Evolutionary conservation across 2,888 invertebrate species (phyloP), one percentile per base, ranked within the genome.

Genomic region (Punctoribates punctum): DNA sequence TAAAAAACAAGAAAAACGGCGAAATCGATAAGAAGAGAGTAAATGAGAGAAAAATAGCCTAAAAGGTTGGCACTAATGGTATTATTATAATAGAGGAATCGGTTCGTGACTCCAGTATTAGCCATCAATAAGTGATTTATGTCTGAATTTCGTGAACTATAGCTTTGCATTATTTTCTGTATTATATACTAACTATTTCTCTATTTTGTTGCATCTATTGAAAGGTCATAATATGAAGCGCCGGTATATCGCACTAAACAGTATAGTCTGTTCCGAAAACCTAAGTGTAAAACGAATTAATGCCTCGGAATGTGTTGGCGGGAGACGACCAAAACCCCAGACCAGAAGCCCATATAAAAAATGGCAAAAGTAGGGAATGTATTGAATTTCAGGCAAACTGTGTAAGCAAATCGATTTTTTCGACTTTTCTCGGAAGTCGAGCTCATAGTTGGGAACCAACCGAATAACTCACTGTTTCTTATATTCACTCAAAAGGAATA

Each of bases 91-190:
- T 72, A 72, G 48, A 48, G 46, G 42, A 25, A 72, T 72, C 23
- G 46, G 48, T 48, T 72, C 72, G 72, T 72, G 72, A 72, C 72
- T 72, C 13, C 46, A 23, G 72, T 72, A 46, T 72, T 72, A 70
- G 72, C 72, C 25, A 72, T 72, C 72, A 72, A 72, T 72, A 72
- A 20, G 72, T 72, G 72, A 72, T 72, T 72, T 72, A 72, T 72
- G 72, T 72, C 25, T 23, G 25, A 23, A 46, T 72, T 46, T 72
- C 72, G 72, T 48, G 70, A 70, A 70, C 42, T 65, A 42, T 20
- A 67, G 67, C 67, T 67, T 67, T 67, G 67, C 67, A 67, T 38
- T 42, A 67, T 42, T 67, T 67, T 42, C 20, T 29, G 27, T 67
- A 17, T 67, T 67, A 38, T 67, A 38, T 38, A 67, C 67, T 34